Evolutionary conservation across 1,140 invertebrate genomes (phyloP).

Genomic region (Dendroctonus ponderosae): DNA sequence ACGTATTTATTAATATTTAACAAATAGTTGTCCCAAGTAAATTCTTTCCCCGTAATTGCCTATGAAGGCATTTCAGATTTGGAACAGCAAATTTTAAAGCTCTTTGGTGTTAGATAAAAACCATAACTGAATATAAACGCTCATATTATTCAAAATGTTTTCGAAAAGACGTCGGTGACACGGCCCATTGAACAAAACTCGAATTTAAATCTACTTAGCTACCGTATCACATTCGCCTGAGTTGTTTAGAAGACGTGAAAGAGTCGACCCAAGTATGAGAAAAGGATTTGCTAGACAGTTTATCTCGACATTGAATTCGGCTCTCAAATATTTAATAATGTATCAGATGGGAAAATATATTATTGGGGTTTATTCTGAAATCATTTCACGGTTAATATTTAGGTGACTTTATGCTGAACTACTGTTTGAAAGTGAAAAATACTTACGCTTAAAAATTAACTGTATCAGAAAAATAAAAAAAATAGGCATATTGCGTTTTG

Average conservation of each 20-base stretch:
- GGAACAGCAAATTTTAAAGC: slow-evolving; percentile 1
- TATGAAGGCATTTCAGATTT: slow-evolving; percentile 4
- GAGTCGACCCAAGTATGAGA: slow-evolving; percentile 14
- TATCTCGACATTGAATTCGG: slow-evolving; percentile 9
- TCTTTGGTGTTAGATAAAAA: slow-evolving; percentile 13
- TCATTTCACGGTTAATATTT: no score
- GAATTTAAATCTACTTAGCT: slow-evolving; percentile 23
- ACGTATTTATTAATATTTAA: no score
- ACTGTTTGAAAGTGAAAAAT: no score
- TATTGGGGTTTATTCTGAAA: no score
- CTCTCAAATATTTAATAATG: slow-evolving; percentile 6
- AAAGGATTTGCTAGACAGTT: slow-evolving; percentile 17
- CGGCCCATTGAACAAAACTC: slow-evolving; percentile 21
- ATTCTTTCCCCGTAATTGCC: no score
- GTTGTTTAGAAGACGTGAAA: slow-evolving; percentile 22
- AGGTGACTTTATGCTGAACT: no score
- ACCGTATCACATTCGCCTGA: slow-evolving; percentile 20
- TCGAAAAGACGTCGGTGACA: slow-evolving; percentile 14
- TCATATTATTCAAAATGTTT: slow-evolving; percentile 19
- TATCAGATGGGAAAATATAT: not conserved
- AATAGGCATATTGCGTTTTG: no score
- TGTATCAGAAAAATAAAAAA: no score
- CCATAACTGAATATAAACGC: slow-evolving; percentile 17
- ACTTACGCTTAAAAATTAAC: no score
- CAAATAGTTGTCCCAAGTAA: no score